Evolutionary conservation across 2,888 invertebrate species (phyloP).

Genomic region (Zygaena filipendulae): DNA sequence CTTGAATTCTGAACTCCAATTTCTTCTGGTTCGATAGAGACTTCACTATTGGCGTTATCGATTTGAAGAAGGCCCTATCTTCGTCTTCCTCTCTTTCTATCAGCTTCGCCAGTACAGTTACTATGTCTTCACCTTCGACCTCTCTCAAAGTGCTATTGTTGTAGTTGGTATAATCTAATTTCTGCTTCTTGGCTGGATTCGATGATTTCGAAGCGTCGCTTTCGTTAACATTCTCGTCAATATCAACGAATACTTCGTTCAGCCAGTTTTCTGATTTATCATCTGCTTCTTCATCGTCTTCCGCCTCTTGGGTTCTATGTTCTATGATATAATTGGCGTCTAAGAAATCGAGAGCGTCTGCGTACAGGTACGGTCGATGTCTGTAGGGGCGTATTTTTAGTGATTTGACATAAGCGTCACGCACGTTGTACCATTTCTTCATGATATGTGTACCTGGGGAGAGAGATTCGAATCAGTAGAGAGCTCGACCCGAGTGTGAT

Average conservation of each 20-base stretch:
- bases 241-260: slow-evolving; percentile 28
- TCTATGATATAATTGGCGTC: slow-evolving; percentile 20
- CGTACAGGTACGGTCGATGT: slow-evolving; percentile 30
- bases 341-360: slow-evolving; percentile 30
- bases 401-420: slow-evolving; percentile 35
- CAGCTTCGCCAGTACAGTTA: slow-evolving; percentile 30
- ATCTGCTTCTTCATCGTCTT: slow-evolving; percentile 17
- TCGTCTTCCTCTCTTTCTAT: slow-evolving; percentile 46
- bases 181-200: slow-evolving; percentile 19
- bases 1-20: slow-evolving; percentile 38
- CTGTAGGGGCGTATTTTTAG: slow-evolving; percentile 17
- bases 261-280: slow-evolving; percentile 29
- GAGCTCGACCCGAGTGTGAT: no score
- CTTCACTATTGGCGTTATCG: slow-evolving; percentile 40
- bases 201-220: no score
- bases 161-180: slow-evolving; percentile 21
- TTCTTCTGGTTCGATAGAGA: slow-evolving; percentile 31
- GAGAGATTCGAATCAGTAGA: no score
- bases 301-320: slow-evolving; percentile 17
- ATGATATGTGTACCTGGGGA: slow-evolving; percentile 27
- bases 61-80: slow-evolving; percentile 44
- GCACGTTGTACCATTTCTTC: slow-evolving; percentile 34
- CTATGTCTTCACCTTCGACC: slow-evolving; percentile 15
- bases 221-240: slow-evolving; percentile 23
- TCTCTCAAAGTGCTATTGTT: slow-evolving; percentile 1